phyloP scores from a whole-genome alignment of 2,888 invertebrate species.

The Plebejus argus region DNA sequence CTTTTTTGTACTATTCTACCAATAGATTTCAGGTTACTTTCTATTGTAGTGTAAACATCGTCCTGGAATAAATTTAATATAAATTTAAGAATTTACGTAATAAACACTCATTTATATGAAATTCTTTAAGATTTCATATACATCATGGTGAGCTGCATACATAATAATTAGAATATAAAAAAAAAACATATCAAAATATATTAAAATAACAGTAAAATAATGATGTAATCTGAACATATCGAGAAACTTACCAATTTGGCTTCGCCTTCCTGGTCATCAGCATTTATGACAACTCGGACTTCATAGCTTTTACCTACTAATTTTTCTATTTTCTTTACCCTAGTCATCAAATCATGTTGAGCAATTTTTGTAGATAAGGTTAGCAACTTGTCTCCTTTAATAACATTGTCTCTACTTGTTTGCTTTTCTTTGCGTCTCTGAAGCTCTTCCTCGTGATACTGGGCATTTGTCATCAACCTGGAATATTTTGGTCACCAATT shows the following conservation, averaged over 20 bases:
- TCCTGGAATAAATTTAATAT: conserved; percentile 72
- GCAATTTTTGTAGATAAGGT: conserved; percentile 83
- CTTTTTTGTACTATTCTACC: conserved; percentile 84
- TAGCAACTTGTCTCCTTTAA: conserved; percentile 84
- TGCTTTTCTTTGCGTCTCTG: conserved; percentile 76
- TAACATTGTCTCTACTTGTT: conserved; percentile 55
- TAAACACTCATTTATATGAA: no score
- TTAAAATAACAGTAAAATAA: conserved; percentile 13
- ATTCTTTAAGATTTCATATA: no score
- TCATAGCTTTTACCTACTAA: conserved; percentile 85
- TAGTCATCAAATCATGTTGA: conserved; percentile 84
- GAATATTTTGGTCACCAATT: conserved; percentile 32
- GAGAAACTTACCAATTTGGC: conserved; percentile 50
- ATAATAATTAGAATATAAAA: background rate
- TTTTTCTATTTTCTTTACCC: conserved; percentile 83
- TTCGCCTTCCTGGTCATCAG: conserved; percentile 60
- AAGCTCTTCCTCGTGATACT: conserved; percentile 83
- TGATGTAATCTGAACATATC: background rate
- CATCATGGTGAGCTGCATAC: no score
- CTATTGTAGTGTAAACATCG: conserved; percentile 78
- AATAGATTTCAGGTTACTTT: conserved; percentile 70
- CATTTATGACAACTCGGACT: conserved; percentile 81
- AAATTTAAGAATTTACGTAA: conserved; percentile 23
- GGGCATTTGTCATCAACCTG: conserved; percentile 84
- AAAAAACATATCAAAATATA: background rate